Evolutionary conservation across 2,797 vertebrate genomes (phyloP).

Genomic region (Linurgus olivaceus): DNA sequence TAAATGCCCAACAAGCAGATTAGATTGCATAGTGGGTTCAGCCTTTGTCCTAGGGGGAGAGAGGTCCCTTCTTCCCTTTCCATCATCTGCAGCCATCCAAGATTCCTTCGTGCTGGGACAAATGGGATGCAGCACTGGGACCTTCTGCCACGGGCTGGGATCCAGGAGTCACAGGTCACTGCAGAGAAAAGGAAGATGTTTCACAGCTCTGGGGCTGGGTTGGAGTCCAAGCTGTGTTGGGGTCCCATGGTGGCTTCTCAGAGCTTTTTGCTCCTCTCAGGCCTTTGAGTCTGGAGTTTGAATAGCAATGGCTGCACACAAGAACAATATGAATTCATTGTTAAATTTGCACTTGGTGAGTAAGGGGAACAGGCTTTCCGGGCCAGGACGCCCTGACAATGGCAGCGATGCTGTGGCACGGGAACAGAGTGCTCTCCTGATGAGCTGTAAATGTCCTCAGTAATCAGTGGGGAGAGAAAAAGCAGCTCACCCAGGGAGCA

Average conservation of each 20-base stretch:
- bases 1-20: slow-evolving; percentile 33
- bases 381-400: neutral
- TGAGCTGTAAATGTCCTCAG: neutral
- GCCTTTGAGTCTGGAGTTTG: neutral
- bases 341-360: neutral
- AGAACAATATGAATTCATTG: neutral
- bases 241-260: neutral
- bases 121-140: slow-evolving; percentile 25
- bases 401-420: neutral
- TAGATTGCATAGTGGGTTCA: neutral
- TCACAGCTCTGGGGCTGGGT: neutral
- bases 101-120: neutral
- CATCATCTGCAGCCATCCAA: slow-evolving; percentile 17
- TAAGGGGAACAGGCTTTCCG: neutral
- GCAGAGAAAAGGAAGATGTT: slow-evolving; percentile 10
- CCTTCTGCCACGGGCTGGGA: neutral
- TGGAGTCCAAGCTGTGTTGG: neutral
- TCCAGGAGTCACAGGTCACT: neutral
- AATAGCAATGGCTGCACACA: neutral
- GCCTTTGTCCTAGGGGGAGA: neutral
- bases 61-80: slow-evolving; percentile 6
- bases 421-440: neutral
- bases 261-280: neutral
- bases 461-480: neutral
- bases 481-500: neutral